Base-by-base conservation (phyloP, 2,113 vertebrate species). In the Baryphthengus martii region DNA sequence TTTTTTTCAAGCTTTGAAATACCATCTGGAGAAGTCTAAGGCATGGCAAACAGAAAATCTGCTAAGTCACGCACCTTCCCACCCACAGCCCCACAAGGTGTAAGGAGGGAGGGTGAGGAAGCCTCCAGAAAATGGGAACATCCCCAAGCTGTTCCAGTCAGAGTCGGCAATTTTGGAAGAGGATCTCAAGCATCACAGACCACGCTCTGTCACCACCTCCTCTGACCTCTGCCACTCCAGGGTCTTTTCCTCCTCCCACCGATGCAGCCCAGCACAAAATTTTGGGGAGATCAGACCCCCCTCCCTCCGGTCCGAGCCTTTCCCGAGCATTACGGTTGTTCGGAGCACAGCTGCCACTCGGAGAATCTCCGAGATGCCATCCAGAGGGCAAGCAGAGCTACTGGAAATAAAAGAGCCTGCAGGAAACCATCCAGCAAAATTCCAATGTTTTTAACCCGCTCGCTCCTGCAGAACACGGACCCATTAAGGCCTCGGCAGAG, bases 301-400 rank as follows among this genome's bases (percentile, higher is more conserved):
- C n/a, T 23, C 10, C 26, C 63, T 40, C 58, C 12, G 24, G 9
- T 40, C 28, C 44, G 66, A 63, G 35, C 19, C 7, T 29, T 37
- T 53, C 50, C 49, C 35, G 17, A 66, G 40, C 31, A 5, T 10
- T 8, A 5, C 8, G 6, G 50, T 45, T 45, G 19, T 42, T 56
- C 0, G 3, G 21, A 7, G 9, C 7, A n/a, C 35, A 26, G 35
- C 17, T 2, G 12, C 31, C 4, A 7, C 26, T 16, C 6, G 4
- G 75, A 26, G 61, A 89, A 72, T 39, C 47, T 68, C 62, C n/a
- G 58, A 25, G 56, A 6, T 49, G 68, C 77, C 58, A 28, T 37
- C 56, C 61, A 31, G 35, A 72, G 49, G 37, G 59, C 75, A 40
- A 6, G 2, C 21, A 71, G 47, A 71, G 56, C 40, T 67, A 58